phyloP scores from a whole-genome alignment of 2,888 invertebrate genomes.

The Hipparchia sbordonii region DNA sequence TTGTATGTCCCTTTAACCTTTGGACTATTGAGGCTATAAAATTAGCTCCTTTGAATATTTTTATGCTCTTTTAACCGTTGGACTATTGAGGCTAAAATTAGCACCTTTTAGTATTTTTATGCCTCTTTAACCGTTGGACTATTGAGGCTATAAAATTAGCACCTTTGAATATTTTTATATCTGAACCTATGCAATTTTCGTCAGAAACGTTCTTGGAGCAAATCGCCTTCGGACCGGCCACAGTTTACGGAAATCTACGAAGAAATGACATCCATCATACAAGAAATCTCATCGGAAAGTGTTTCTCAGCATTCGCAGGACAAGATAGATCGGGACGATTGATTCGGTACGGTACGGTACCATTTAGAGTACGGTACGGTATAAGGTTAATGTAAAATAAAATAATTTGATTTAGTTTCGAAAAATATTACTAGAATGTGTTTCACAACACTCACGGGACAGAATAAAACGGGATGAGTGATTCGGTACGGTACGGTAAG shows the following conservation, averaged over 20 bases:
- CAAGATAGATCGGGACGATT: slow-evolving; percentile 30
- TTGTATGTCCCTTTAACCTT: too few species aligned
- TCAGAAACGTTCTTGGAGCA: slow-evolving; percentile 86
- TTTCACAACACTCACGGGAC: slow-evolving; percentile 49
- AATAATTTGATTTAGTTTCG: too few species aligned
- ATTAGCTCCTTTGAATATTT: too few species aligned
- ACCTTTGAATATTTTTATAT: too few species aligned
- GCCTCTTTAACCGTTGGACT: too few species aligned
- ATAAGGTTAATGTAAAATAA: not conserved
- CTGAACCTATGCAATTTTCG: not conserved
- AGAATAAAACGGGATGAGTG: not conserved
- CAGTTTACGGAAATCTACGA: slow-evolving; percentile 84
- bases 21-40: too few species aligned
- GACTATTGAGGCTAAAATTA: too few species aligned
- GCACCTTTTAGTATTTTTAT: too few species aligned
- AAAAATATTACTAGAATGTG: slow-evolving; percentile 45
- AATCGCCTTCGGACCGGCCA: slow-evolving; percentile 86
- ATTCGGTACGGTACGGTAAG: not conserved
- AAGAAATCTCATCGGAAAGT: slow-evolving; percentile 60
- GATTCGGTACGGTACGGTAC: slow-evolving; percentile 1
- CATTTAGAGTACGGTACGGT: not conserved
- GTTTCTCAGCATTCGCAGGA: slow-evolving; percentile 50
- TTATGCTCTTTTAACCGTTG: too few species aligned
- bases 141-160: too few species aligned
- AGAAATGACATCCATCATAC: slow-evolving; percentile 57